phyloP scores from a whole-genome alignment of 2,113 vertebrate genomes.

The Cyrtonyx montezumae region DNA sequence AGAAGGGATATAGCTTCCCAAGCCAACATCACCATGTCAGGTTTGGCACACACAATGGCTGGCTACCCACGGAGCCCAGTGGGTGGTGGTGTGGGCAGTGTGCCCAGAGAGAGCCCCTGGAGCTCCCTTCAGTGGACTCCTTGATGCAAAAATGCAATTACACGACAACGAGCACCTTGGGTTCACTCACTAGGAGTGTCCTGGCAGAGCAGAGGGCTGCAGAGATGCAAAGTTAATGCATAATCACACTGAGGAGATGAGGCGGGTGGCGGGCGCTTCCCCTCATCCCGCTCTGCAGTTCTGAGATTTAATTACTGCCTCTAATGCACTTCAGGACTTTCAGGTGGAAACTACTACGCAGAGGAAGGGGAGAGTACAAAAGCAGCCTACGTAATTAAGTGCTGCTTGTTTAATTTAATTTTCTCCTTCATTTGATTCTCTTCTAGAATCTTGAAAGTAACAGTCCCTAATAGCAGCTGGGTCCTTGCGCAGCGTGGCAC shows the following conservation, averaged over 20 bases:
- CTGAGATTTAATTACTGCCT: slow-evolving; percentile 65
- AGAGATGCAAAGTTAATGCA: slow-evolving; percentile 13
- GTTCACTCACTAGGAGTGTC: neutral
- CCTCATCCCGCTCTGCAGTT: slow-evolving; percentile 34
- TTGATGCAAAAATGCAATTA: neutral
- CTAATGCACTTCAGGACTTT: slow-evolving; percentile 69
- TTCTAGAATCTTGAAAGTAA: slow-evolving; percentile 49
- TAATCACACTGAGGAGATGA: slow-evolving; percentile 54
- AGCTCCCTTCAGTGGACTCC: neutral
- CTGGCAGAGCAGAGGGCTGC: slow-evolving; percentile 46
- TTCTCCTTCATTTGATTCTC: slow-evolving; percentile 70
- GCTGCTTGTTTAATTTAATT: slow-evolving; percentile 72
- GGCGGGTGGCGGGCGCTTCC: neutral
- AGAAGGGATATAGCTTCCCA: neutral
- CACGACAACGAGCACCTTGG: neutral
- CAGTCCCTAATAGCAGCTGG: slow-evolving; percentile 30
- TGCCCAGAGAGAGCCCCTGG: neutral
- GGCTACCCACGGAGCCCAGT: accelerated
- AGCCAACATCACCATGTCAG: accelerated
- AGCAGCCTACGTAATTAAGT: slow-evolving; percentile 61
- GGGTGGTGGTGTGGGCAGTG: neutral
- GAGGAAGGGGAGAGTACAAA: slow-evolving; percentile 56
- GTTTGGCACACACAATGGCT: neutral
- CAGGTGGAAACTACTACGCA: slow-evolving; percentile 58
- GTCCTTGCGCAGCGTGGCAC: neutral